Evolutionary conservation across 2,797 vertebrate species (phyloP).

Genomic region (Australoheros facetus): DNA sequence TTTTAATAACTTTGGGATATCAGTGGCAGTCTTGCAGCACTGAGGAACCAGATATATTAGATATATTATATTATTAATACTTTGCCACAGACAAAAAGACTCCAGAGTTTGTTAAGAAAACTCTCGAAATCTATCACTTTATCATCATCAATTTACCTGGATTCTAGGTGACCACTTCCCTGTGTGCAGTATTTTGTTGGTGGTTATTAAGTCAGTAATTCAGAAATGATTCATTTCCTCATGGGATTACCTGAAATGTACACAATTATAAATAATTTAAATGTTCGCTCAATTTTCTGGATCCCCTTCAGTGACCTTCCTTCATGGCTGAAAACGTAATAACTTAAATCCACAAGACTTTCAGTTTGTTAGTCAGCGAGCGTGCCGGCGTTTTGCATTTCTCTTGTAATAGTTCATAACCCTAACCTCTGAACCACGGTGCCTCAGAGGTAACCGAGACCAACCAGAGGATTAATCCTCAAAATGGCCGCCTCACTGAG

Average conservation of each 20-base stretch:
- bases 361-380: slow-evolving; percentile 22
- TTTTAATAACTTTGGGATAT: no score
- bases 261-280: slow-evolving; percentile 3
- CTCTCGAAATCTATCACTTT: not conserved
- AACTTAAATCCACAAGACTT: slow-evolving; percentile 23
- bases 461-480: slow-evolving; percentile 55
- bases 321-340: slow-evolving; percentile 14
- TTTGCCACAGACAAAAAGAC: not conserved
- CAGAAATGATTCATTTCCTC: not conserved
- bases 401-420: slow-evolving; percentile 65
- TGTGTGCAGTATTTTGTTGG: not conserved
- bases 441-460: slow-evolving; percentile 60
- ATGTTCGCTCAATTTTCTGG: not conserved
- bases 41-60: not conserved
- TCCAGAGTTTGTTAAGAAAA: not conserved
- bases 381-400: slow-evolving; percentile 47
- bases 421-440: slow-evolving; percentile 64
- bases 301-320: not conserved
- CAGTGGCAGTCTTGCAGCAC: not conserved
- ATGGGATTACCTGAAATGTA: not conserved
- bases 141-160: not conserved
- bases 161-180: not conserved
- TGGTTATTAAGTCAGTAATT: not conserved
- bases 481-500: slow-evolving; percentile 63
- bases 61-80: not conserved